Evolutionary conservation across 2,888 invertebrate genomes (phyloP).

Genomic region (Scaptomyza caliginosa): DNA sequence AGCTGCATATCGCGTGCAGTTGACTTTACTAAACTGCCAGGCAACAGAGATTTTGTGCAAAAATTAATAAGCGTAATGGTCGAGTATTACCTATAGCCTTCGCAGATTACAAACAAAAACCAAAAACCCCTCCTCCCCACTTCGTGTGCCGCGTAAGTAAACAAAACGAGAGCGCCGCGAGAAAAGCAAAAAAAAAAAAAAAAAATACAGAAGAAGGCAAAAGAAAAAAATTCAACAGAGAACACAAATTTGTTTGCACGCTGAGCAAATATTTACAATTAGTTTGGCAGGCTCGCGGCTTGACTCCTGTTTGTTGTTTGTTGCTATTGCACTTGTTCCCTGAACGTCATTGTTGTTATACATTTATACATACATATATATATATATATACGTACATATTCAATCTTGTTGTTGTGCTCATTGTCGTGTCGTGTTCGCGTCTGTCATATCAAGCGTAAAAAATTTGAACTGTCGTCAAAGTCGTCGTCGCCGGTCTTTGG

Average conservation of each 20-base stretch:
- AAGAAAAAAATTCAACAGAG: conserved; percentile 4
- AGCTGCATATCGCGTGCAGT: conserved; percentile 49
- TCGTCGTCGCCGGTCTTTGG: conserved; percentile 14
- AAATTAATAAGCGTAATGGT: conserved; percentile 56
- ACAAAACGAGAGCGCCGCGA: neutral
- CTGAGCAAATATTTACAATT: conserved; percentile 64
- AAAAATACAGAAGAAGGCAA: neutral
- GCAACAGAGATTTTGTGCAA: conserved; percentile 35
- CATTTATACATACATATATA: no score
- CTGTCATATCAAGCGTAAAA: conserved; percentile 15
- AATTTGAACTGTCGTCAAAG: conserved; percentile 7
- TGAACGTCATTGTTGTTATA: conserved; percentile 6
- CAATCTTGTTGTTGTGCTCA: conserved; percentile 13
- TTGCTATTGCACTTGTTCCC: no score
- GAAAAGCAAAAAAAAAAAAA: conserved; percentile 23
- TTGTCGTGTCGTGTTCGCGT: conserved; percentile 18
- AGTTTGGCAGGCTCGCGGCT: conserved; percentile 47
- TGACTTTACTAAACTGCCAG: conserved; percentile 28
- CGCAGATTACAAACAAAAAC: conserved; percentile 36
- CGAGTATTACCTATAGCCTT: conserved; percentile 43
- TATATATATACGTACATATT: no score
- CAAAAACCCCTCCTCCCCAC: neutral
- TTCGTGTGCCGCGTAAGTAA: neutral
- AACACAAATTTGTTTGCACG: conserved; percentile 48
- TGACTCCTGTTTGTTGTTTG: conserved; percentile 10